These are phyloP conservation scores for Cervus canadensis DNA, from an alignment of 2,113 vertebrate species.

Conservation along the genomic window DNA sequence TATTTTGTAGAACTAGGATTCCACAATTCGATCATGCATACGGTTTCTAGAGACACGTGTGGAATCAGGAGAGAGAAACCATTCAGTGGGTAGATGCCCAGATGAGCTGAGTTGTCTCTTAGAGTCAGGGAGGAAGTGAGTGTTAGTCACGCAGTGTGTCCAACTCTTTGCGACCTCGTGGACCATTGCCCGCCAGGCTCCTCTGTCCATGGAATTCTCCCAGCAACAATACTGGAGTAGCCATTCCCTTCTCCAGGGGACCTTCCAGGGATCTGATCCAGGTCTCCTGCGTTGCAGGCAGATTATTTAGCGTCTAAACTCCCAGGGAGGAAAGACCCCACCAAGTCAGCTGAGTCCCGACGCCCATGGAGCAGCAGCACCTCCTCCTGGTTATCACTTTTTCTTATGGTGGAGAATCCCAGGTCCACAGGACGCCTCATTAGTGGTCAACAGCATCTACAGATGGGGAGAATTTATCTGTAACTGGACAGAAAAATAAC, in stretches of 20 bases:
- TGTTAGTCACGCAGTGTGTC: neutral
- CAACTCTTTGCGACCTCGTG: neutral
- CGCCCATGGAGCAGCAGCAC: accelerated
- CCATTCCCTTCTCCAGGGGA: neutral
- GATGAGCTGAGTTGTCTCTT: neutral
- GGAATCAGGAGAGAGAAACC: neutral
- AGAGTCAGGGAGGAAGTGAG: neutral
- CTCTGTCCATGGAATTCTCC: neutral
- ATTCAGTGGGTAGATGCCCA: neutral
- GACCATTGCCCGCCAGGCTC: neutral
- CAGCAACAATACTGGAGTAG: neutral
- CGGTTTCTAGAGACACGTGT: neutral
- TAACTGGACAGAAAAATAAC: neutral
- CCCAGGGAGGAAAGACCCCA: neutral
- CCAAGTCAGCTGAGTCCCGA: accelerated
- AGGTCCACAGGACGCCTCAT: neutral
- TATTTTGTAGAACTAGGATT: neutral
- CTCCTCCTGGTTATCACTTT: neutral
- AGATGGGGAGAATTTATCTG: neutral
- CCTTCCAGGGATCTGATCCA: neutral
- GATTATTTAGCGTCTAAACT: neutral
- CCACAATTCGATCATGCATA: neutral
- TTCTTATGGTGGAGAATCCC: neutral
- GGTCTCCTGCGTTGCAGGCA: neutral
- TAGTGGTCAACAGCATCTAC: neutral